These are phyloP conservation scores for Lepus americanus DNA, from an alignment of 2,113 vertebrate genomes.

Conservation along the genomic window DNA sequence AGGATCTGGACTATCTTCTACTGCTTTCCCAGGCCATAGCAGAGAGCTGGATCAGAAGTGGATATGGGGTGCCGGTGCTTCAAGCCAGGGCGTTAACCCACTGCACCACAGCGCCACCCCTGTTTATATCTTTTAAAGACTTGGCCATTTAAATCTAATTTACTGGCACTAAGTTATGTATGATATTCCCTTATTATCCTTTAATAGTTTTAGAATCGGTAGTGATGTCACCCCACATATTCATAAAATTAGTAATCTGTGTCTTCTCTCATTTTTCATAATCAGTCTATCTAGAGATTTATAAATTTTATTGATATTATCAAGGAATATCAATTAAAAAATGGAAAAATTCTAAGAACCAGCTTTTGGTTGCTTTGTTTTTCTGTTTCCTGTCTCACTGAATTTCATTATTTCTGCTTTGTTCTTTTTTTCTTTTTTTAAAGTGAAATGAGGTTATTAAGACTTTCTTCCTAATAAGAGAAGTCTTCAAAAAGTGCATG, in stretches of 20 bases:
- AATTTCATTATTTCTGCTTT: constrained; percentile 28
- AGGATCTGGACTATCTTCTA: no score
- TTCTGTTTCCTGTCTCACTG: background rate
- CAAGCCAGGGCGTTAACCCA: no score
- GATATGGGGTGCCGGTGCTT: no score
- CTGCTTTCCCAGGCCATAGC: no score
- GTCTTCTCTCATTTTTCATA: background rate
- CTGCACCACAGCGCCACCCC: no score
- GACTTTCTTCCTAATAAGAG: background rate
- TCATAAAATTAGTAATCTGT: background rate
- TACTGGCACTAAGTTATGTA: background rate
- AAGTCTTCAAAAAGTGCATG: no score
- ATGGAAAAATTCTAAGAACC: background rate
- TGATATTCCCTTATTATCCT: background rate
- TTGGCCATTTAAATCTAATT: background rate
- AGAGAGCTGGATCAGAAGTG: no score
- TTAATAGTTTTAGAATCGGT: background rate
- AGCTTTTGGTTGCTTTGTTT: background rate
- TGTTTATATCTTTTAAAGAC: no score
- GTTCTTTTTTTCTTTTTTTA: background rate
- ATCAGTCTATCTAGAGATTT: background rate
- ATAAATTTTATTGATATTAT: background rate
- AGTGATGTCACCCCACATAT: background rate
- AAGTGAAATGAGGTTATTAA: background rate
- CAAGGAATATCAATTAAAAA: background rate